Conservation (phyloP, 2,888 invertebrate genomes). For the Trisateles emortualis region DNA sequence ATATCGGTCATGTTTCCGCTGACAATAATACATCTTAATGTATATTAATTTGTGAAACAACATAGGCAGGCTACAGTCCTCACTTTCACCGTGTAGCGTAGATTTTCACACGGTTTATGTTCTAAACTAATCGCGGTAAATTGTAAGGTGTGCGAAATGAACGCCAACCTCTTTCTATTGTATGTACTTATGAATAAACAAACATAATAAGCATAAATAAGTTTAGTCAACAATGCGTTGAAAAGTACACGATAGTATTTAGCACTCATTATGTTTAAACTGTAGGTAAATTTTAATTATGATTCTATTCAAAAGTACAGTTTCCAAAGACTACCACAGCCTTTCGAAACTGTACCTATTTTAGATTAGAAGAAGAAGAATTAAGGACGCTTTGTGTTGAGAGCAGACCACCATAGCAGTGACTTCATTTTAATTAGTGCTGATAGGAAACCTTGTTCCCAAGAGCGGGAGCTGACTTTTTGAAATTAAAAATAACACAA, state of each 20-base stretch:
- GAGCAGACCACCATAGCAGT: too few species aligned
- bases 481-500: too few species aligned
- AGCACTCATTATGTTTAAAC: too few species aligned
- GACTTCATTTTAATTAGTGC: too few species aligned
- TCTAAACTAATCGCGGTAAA: conserved; percentile 7
- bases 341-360: too few species aligned
- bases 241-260: background rate
- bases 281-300: too few species aligned
- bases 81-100: conserved; percentile 19
- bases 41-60: conserved; percentile 32
- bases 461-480: too few species aligned
- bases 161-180: background rate
- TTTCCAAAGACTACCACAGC: too few species aligned
- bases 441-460: too few species aligned
- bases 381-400: too few species aligned
- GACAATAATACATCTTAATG: conserved; percentile 16
- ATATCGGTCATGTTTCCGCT: conserved; percentile 27
- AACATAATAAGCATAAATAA: background rate
- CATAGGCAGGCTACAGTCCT: conserved; percentile 7
- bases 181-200: background rate
- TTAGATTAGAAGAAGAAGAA: too few species aligned
- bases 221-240: background rate
- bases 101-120: conserved; percentile 30
- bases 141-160: conserved; percentile 6
- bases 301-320: too few species aligned